Percentiles rank a stretch among this genome's conserved stretches.
These are phyloP conservation scores for Nibea albiflora DNA, from an alignment of 2,113 vertebrate species.

Conservation along the genomic window DNA sequence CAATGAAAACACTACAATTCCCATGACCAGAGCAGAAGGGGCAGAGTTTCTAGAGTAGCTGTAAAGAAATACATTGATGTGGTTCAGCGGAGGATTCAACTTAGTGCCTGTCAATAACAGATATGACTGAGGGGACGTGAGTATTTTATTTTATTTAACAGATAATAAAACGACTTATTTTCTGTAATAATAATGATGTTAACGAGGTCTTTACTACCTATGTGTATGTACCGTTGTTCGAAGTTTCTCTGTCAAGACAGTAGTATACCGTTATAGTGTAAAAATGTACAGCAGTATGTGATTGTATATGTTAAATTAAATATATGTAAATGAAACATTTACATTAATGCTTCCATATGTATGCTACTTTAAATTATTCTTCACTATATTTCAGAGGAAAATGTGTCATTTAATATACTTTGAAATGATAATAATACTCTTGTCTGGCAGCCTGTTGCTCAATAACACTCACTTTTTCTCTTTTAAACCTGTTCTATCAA, in stretches of 20 bases:
- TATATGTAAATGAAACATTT: no score
- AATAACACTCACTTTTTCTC: no score
- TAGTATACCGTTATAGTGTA: no score
- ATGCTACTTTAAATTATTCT: no score
- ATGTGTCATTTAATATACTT: no score
- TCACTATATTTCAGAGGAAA: no score
- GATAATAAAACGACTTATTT: background rate
- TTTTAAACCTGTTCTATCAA: no score
- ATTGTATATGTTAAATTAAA: background rate
- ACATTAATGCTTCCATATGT: no score
- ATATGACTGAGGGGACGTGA: conserved; percentile 84
- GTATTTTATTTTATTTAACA: conserved; percentile 48
- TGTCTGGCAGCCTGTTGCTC: no score
- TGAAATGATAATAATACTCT: no score
- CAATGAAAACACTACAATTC: conserved; percentile 62
- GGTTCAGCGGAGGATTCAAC: conserved; percentile 3
- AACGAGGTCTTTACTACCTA: background rate
- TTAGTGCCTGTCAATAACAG: background rate
- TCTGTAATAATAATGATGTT: background rate
- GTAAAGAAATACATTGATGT: background rate
- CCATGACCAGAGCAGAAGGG: conserved; percentile 2
- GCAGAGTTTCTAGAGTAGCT: background rate
- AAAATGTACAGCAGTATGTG: no score
- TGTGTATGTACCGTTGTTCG: background rate
- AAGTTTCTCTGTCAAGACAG: background rate